Evolutionary conservation across 2,888 invertebrate species (phyloP).

Genomic region (Charanyca ferruginea): DNA sequence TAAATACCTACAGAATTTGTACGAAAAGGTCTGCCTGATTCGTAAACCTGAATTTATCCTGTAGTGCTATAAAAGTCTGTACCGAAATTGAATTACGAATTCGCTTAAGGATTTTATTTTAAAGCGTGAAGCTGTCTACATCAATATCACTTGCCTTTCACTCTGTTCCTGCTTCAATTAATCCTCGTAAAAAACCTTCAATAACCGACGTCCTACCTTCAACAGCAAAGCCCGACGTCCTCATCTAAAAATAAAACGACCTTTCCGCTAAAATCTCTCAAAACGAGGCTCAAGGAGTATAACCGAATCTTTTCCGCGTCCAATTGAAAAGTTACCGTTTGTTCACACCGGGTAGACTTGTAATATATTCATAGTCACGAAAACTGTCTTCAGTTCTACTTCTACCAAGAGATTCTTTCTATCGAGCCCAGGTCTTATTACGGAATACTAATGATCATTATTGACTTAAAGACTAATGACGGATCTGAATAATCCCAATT

Average conservation of each 20-base stretch:
- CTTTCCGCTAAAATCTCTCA: conserved; percentile 18
- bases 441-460: conserved; percentile 6
- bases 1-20: background rate
- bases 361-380: conserved; percentile 46
- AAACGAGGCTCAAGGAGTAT: conserved; percentile 21
- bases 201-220: too few species aligned
- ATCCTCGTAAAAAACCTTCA: conserved; percentile 19
- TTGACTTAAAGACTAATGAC: conserved; percentile 19
- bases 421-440: conserved; percentile 4
- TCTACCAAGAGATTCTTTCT: conserved; percentile 13
- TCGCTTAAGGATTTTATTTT: background rate
- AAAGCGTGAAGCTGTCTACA: background rate
- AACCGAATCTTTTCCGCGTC: conserved; percentile 33
- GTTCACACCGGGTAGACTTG: background rate
- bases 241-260: conserved; percentile 33
- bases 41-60: too few species aligned
- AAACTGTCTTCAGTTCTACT: conserved; percentile 9
- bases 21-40: too few species aligned
- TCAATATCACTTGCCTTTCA: background rate
- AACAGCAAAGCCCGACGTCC: conserved; percentile 8
- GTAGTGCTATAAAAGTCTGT: too few species aligned
- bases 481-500: conserved; percentile 13
- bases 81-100: background rate
- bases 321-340: conserved; percentile 31
- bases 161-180: conserved; percentile 1